Percentiles rank a stretch among this genome's conserved stretches.
phyloP scores from a whole-genome alignment of 2,888 invertebrate species.

The Cephus spinipes region DNA sequence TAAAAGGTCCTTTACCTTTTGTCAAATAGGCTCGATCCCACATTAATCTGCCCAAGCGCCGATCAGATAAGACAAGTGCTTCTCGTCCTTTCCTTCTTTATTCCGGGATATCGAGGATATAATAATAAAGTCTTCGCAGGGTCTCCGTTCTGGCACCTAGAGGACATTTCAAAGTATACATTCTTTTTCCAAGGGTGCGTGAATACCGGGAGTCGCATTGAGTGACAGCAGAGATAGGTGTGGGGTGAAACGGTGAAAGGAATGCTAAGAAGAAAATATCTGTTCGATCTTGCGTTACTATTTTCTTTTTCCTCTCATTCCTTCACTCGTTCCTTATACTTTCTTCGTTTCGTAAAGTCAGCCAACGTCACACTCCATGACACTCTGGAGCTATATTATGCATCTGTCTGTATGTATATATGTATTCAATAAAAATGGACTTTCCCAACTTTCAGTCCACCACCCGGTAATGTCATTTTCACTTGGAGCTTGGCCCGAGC shows the following conservation, averaged over 20 bases:
- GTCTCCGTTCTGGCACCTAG: not conserved
- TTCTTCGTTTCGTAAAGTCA: too few relatives aligned
- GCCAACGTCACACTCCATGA: too few relatives aligned
- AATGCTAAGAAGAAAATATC: not conserved
- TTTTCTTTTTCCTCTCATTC: not conserved
- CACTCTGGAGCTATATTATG: too few relatives aligned
- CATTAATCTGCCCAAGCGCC: conserved; percentile 47
- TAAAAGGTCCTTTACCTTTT: conserved; percentile 34
- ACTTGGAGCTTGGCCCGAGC: too few relatives aligned
- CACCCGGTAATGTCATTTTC: too few relatives aligned
- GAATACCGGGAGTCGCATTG: not conserved
- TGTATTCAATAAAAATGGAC: too few relatives aligned
- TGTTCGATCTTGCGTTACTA: not conserved
- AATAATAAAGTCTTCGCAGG: not conserved
- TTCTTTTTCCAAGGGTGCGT: not conserved
- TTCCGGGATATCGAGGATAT: conserved; percentile 9
- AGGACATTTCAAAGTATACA: not conserved
- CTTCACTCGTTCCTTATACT: too few relatives aligned
- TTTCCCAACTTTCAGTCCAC: too few relatives aligned
- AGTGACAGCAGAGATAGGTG: not conserved
- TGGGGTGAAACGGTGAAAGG: conserved; percentile 4
- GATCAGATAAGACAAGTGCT: conserved; percentile 40
- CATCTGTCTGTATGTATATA: too few relatives aligned
- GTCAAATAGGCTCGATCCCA: conserved; percentile 38
- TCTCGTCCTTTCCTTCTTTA: not conserved